These are phyloP conservation scores for Erpobdella octoculata DNA, from an alignment of 2,888 invertebrate species.

Conservation along the genomic window DNA sequence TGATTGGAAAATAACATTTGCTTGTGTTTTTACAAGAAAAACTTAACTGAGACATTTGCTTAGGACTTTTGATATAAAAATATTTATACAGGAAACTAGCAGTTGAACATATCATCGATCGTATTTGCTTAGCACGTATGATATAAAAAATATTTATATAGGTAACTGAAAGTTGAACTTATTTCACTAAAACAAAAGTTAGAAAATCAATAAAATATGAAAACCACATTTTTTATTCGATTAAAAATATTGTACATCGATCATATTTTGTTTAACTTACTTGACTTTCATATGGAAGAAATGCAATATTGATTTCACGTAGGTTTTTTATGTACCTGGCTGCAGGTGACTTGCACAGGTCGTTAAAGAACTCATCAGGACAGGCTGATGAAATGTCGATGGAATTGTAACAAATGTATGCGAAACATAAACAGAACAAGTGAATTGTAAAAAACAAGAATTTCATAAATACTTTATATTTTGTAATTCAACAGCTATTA, in stretches of 20 bases:
- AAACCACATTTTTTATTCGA: too few species aligned
- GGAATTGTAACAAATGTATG: too few species aligned
- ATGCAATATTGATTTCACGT: conserved; percentile 92
- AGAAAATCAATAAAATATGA: too few species aligned
- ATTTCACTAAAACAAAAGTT: too few species aligned
- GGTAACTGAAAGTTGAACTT: too few species aligned
- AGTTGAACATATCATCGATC: too few species aligned
- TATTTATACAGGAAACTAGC: not conserved
- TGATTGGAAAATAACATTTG: conserved; percentile 35
- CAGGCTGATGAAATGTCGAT: conserved; percentile 57
- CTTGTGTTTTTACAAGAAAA: not conserved
- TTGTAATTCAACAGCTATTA: too few species aligned
- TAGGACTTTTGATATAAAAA: not conserved
- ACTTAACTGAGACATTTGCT: not conserved
- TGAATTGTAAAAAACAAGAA: not conserved
- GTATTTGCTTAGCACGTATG: too few species aligned
- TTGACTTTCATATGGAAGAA: conserved; percentile 82
- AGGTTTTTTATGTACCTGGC: conserved; percentile 78
- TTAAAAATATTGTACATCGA: too few species aligned
- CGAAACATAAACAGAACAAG: too few species aligned
- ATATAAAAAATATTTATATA: too few species aligned
- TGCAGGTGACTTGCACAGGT: conserved; percentile 67
- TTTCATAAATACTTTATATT: too few species aligned
- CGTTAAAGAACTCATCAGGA: conserved; percentile 77
- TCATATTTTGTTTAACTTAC: conserved; percentile 36